These are phyloP conservation scores for Sussaba pulchella DNA, from an alignment of 2,888 invertebrate species.

Conservation along the genomic window DNA sequence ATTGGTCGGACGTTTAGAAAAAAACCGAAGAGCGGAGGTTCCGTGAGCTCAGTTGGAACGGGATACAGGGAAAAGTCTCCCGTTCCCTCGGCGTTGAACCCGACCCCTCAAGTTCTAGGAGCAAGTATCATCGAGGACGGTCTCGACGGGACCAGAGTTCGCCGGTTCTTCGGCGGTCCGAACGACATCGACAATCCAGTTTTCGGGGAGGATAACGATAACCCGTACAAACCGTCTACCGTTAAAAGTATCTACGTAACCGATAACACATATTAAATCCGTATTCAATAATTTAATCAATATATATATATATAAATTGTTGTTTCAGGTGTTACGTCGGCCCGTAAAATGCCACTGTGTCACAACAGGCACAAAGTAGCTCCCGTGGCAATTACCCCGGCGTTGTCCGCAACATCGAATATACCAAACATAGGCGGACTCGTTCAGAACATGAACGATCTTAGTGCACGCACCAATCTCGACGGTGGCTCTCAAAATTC, in stretches of 20 bases:
- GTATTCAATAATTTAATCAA: background rate
- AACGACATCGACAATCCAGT: slow-evolving; percentile 85
- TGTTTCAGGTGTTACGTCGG: slow-evolving; percentile 75
- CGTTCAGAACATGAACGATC: slow-evolving; percentile 82
- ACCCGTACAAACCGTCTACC: slow-evolving; percentile 85
- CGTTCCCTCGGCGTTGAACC: slow-evolving; percentile 79
- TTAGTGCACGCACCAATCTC: slow-evolving; percentile 79
- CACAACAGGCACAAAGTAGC: slow-evolving; percentile 80
- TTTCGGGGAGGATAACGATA: slow-evolving; percentile 81
- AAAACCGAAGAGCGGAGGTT: slow-evolving; percentile 79
- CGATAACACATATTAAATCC: too few species aligned
- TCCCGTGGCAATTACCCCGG: slow-evolving; percentile 79
- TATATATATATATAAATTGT: slow-evolving; percentile 1
- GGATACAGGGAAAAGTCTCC: slow-evolving; percentile 82
- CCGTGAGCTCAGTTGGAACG: slow-evolving; percentile 81
- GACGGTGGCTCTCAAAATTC: slow-evolving; percentile 79
- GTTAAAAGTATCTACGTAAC: slow-evolving; percentile 88
- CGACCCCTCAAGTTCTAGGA: slow-evolving; percentile 85
- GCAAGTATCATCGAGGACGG: slow-evolving; percentile 85
- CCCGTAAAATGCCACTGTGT: slow-evolving; percentile 77
- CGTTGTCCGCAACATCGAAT: slow-evolving; percentile 80
- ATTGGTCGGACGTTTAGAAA: slow-evolving; percentile 73
- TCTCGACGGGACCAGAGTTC: slow-evolving; percentile 82
- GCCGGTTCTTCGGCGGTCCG: slow-evolving; percentile 80
- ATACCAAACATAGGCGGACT: slow-evolving; percentile 82